phyloP scores from a whole-genome alignment of 1,140 invertebrate genomes.

The Drosophila ercepeae region DNA sequence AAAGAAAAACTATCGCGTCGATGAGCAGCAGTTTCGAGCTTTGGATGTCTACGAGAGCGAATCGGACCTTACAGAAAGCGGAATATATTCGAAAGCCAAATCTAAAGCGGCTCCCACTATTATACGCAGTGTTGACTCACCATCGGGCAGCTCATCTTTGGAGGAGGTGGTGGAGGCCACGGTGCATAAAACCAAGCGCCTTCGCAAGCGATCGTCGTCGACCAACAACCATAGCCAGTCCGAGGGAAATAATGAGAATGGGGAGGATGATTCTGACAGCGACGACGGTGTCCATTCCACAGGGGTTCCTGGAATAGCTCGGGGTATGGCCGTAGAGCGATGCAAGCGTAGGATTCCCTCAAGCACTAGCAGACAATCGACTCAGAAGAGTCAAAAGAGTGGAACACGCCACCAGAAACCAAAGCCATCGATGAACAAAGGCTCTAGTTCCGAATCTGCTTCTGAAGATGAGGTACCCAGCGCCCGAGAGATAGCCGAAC shows the following conservation, averaged over 20 bases:
- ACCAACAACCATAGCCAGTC: conserved; percentile 70
- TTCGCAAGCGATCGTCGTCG: conserved; percentile 71
- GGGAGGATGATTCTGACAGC: conserved; percentile 32
- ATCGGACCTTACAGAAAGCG: conserved; percentile 76
- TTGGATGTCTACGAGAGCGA: conserved; percentile 81
- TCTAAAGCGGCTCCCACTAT: conserved; percentile 49
- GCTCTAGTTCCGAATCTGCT: conserved; percentile 47
- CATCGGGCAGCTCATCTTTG: conserved; percentile 49
- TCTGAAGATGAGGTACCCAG: conserved; percentile 51
- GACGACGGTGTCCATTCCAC: conserved; percentile 56
- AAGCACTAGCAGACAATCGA: conserved; percentile 27
- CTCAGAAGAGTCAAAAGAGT: conserved; percentile 23
- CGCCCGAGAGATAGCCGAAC: conserved; percentile 73
- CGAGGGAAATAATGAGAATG: conserved; percentile 54
- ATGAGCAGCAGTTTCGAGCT: conserved; percentile 70
- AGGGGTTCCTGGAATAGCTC: conserved; percentile 65
- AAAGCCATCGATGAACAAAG: background rate
- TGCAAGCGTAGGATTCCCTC: conserved; percentile 59
- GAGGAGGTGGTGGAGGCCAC: conserved; percentile 43
- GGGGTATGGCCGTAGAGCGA: conserved; percentile 72
- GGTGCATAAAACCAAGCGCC: conserved; percentile 64
- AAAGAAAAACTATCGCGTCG: conserved; percentile 70
- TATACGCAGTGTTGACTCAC: conserved; percentile 59
- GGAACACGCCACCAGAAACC: conserved; percentile 7
- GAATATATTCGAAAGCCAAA: conserved; percentile 71